Evolutionary conservation across 1,140 invertebrate species (phyloP), one percentile per base, ranked within the genome.

Genomic region (Penaeus japonicus): DNA sequence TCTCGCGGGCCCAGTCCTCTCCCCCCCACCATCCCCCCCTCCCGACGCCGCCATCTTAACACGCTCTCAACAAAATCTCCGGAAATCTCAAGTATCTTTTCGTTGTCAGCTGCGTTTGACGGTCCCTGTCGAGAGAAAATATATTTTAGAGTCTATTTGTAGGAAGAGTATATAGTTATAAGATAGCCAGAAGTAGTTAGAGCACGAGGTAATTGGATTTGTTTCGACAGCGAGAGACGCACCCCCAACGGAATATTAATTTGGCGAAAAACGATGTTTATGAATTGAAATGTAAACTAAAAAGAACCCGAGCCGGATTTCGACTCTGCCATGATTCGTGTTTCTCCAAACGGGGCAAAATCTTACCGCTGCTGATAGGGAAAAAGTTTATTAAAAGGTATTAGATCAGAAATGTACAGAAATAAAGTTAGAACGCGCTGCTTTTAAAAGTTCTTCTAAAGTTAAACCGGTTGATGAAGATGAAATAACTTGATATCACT

Each of bases 241-340:
- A 80, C 47, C 57, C 85, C 85, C 77, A 54, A 87, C 75, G 77
- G 85, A 87, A 87, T 81, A 87, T 80, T 80, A 87, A 87, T 87
- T 62, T 54, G 47, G 47, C 47, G 47, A 47, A 47, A 47, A 47
- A 47, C 47, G 47, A 47, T 47, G 47, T 47, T 47, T 47, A 47
- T 47, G 47, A 47, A 47, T 47, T 12, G 47, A 47, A 47, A 47
- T 47, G 47, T 12, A 47, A 47, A 47, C 47, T 47, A 47, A 47
- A 47, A 47, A 47, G 47, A 15, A 47, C 47, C 47, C 47, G 10
- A 15, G 10, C 47, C 47, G 47, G 47, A 7, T 47, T 47, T 47
- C 5, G 47, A 47, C 10, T 47, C 47, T 47, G 47, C 47, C 47
- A 47, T 47, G 4, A 47, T 47, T 47, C 47, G 10, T 12, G 15